Evolutionary conservation across 2,888 invertebrate genomes (phyloP).

Genomic region (Bibio marci): DNA sequence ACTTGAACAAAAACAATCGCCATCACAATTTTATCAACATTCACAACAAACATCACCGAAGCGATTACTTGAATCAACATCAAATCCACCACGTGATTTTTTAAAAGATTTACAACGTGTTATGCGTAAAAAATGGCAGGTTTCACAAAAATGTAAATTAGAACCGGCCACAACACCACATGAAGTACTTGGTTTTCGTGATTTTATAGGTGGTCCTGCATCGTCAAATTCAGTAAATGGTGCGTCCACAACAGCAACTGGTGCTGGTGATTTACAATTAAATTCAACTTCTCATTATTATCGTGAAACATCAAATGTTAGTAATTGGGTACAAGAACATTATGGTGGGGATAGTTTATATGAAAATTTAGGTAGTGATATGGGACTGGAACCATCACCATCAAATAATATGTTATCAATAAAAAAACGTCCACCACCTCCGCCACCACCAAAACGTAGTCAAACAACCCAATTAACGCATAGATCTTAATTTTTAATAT

Average conservation of each 20-base stretch:
- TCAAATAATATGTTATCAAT: slow-evolving; percentile 19
- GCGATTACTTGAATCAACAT: slow-evolving; percentile 51
- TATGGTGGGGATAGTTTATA: slow-evolving; percentile 60
- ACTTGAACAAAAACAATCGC: slow-evolving; percentile 31
- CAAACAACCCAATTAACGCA: slow-evolving; percentile 67
- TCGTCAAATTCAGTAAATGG: too few species aligned
- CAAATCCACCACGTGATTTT: slow-evolving; percentile 65
- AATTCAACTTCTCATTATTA: slow-evolving; percentile 26
- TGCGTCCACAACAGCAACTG: slow-evolving; percentile 8
- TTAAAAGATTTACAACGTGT: slow-evolving; percentile 78
- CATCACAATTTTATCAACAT: too few species aligned
- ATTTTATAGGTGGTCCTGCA: slow-evolving; percentile 36
- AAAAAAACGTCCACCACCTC: slow-evolving; percentile 60
- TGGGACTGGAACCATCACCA: slow-evolving; percentile 17
- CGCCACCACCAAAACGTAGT: slow-evolving; percentile 77
- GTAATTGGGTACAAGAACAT: slow-evolving; percentile 80
- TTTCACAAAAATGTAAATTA: slow-evolving; percentile 79
- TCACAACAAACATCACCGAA: slow-evolving; percentile 49
- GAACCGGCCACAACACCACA: slow-evolving; percentile 80
- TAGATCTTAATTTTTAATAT: slow-evolving; percentile 20
- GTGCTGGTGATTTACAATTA: slow-evolving; percentile 11
- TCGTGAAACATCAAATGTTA: slow-evolving; percentile 51
- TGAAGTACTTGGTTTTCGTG: slow-evolving; percentile 78
- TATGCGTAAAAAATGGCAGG: slow-evolving; percentile 87
- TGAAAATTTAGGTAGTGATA: slow-evolving; percentile 51